Conservation (phyloP, 2,888 invertebrate genomes). For the Acanthopleura granulata region DNA sequence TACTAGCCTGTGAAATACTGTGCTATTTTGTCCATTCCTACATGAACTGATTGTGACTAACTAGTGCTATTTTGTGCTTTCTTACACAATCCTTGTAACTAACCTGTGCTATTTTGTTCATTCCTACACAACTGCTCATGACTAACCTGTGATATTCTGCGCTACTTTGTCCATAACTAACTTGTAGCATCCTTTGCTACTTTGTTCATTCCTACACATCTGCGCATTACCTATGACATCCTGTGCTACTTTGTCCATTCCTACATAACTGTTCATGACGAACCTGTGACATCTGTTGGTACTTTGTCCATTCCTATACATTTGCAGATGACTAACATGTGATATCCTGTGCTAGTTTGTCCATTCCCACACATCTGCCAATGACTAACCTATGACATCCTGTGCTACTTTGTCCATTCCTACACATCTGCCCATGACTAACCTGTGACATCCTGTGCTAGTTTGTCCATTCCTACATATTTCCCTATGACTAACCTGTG, state of each 20-base stretch:
- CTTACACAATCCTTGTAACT: too few species aligned
- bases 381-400: constrained; percentile 30
- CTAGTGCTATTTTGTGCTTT: constrained; percentile 45
- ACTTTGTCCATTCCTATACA: constrained; percentile 45
- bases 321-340: too few species aligned
- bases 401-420: constrained; percentile 48
- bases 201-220: too few species aligned
- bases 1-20: too few species aligned
- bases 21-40: too few species aligned
- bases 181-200: too few species aligned
- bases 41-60: neutral
- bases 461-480: too few species aligned
- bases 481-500: too few species aligned
- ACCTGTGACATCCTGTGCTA: constrained; percentile 37
- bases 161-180: constrained; percentile 37
- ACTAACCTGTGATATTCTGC: constrained; percentile 31
- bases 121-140: too few species aligned
- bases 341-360: too few species aligned
- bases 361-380: too few species aligned
- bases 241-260: constrained; percentile 46
- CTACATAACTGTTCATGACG: constrained; percentile 20
- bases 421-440: constrained; percentile 1
- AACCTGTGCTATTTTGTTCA: too few species aligned
- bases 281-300: constrained; percentile 35
- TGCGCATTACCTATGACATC: constrained; percentile 30